A percentile compares a stretch with the other conserved stretches of the same genome.
Evolutionary conservation across 2,113 vertebrate genomes (phyloP).

Genomic region (Petroica traversi): DNA sequence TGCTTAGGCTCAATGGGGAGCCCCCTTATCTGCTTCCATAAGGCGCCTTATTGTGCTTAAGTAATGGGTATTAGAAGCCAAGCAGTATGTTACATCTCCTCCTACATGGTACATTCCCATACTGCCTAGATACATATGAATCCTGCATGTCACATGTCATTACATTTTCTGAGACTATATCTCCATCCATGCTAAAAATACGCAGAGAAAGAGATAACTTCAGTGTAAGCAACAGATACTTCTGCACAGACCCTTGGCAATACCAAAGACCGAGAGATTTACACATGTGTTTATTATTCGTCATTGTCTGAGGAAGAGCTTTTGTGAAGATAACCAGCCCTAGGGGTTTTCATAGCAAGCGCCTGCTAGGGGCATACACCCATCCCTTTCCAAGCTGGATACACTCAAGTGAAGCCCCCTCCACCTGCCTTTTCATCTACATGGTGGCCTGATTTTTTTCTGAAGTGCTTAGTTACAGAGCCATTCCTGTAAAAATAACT

Average conservation of each 20-base stretch:
- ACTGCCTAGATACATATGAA: constrained; percentile 64
- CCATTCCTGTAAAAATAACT: constrained; percentile 34
- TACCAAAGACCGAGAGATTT: constrained; percentile 12
- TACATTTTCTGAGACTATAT: constrained; percentile 57
- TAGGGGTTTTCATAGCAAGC: not conserved
- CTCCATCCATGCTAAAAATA: constrained; percentile 66
- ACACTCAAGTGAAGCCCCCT: not conserved
- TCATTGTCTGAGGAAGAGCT: constrained; percentile 6
- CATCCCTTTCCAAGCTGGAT: not conserved
- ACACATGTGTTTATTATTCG: constrained; percentile 40
- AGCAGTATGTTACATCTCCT: constrained; percentile 65
- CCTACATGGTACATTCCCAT: constrained; percentile 66
- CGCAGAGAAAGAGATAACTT: constrained; percentile 32
- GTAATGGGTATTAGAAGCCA: constrained; percentile 68
- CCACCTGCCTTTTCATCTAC: constrained; percentile 49
- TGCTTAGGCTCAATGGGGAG: constrained; percentile 39
- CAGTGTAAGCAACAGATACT: constrained; percentile 63
- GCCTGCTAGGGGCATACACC: not conserved
- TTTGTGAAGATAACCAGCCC: not conserved
- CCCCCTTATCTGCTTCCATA: constrained; percentile 61
- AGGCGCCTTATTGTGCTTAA: constrained; percentile 63
- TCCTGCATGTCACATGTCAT: constrained; percentile 64
- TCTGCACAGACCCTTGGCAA: constrained; percentile 58
- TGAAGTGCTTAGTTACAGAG: constrained; percentile 37
- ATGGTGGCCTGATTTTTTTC: constrained; percentile 22